phyloP scores from a whole-genome alignment of 92 coral and sea anemone genomes.

The Heteractis magnifica region DNA sequence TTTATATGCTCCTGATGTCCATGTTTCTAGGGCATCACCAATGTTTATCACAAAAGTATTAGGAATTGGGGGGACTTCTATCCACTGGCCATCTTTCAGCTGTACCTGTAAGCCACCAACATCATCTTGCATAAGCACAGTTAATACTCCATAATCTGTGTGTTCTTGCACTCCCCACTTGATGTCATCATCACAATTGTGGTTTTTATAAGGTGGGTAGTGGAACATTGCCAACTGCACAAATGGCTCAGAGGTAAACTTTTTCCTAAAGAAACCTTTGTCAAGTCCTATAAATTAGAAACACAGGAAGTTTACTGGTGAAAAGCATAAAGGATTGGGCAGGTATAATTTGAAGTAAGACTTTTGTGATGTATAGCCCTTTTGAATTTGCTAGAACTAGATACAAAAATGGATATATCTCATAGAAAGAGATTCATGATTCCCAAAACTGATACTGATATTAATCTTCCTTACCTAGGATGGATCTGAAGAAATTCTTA shows the following conservation, averaged over 20 bases:
- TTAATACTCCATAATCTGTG: slow-evolving; percentile 77
- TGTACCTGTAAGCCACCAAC: slow-evolving; percentile 74
- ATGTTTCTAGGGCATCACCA: slow-evolving; percentile 78
- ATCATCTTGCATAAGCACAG: slow-evolving; percentile 74
- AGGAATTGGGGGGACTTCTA: slow-evolving; percentile 67
- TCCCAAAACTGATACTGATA: no score
- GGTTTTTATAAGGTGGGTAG: slow-evolving; percentile 56
- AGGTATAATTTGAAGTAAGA: no score
- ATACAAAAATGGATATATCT: no score
- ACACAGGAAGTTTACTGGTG: background rate
- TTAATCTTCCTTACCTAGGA: no score
- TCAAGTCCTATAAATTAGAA: slow-evolving; percentile 46
- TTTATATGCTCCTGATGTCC: slow-evolving; percentile 75
- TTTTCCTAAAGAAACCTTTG: slow-evolving; percentile 49
- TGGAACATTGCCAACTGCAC: slow-evolving; percentile 68
- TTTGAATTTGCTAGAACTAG: no score
- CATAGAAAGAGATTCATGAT: no score
- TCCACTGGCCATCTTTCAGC: slow-evolving; percentile 63
- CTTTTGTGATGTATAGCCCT: no score
- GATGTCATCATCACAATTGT: slow-evolving; percentile 12
- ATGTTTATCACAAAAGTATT: slow-evolving; percentile 70
- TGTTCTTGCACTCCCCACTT: slow-evolving; percentile 69
- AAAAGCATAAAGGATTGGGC: background rate
- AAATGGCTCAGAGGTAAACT: slow-evolving; percentile 53
- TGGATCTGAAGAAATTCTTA: no score